Evolutionary conservation across 2,888 invertebrate genomes (phyloP).

Genomic region (Crocallis elinguaria): DNA sequence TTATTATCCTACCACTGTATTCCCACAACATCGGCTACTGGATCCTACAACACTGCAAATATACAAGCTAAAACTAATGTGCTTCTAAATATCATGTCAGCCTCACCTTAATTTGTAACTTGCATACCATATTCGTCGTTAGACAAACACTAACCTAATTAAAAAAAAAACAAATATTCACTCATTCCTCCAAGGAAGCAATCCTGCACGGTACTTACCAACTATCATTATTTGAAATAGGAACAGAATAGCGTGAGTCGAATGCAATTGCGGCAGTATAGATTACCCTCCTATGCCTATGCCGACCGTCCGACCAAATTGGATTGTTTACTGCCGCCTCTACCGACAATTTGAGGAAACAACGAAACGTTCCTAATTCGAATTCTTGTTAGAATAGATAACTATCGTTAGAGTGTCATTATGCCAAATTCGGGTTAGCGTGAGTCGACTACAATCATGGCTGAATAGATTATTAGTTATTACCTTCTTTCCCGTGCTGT

Average conservation of each 20-base stretch:
- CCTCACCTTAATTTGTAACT: too few species aligned
- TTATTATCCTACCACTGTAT: too few species aligned
- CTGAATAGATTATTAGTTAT: constrained; percentile 19
- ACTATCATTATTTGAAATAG: constrained; percentile 41
- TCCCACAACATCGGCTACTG: too few species aligned
- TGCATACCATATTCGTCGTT: too few species aligned
- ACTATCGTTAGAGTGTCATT: constrained; percentile 29
- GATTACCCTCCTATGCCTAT: constrained; percentile 36
- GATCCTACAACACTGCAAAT: too few species aligned
- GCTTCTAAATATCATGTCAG: too few species aligned
- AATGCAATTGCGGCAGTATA: constrained; percentile 25
- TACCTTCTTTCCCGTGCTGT: constrained; percentile 3
- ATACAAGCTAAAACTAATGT: too few species aligned
- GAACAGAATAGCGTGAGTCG: constrained; percentile 40
- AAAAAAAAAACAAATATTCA: not conserved
- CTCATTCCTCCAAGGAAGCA: constrained; percentile 25
- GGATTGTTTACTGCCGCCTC: constrained; percentile 49
- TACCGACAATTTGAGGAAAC: constrained; percentile 43
- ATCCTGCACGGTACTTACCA: constrained; percentile 20
- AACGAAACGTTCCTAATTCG: constrained; percentile 38
- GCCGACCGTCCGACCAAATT: constrained; percentile 40
- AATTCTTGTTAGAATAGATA: constrained; percentile 30
- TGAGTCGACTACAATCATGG: constrained; percentile 14
- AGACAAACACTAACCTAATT: not conserved
- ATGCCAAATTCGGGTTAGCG: constrained; percentile 28